A percentile compares a stretch with the other conserved stretches of the same genome.
These are phyloP conservation scores for Eueremaeus valkanovi DNA, from an alignment of 2,888 invertebrate genomes.

Conservation along the genomic window DNA sequence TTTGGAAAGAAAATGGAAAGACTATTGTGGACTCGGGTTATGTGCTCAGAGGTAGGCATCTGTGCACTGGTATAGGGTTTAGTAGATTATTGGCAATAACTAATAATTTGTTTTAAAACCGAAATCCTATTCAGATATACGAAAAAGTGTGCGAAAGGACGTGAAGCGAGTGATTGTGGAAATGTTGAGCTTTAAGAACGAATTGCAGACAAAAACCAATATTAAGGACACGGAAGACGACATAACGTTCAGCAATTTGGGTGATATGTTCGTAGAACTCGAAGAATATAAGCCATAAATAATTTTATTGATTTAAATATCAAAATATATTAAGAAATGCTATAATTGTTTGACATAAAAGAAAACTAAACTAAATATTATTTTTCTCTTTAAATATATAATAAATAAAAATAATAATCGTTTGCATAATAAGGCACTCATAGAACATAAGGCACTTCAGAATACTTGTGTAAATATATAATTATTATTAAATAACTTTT, in stretches of 20 bases:
- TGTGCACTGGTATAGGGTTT: neutral
- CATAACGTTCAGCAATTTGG: conserved; percentile 28
- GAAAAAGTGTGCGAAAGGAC: conserved; percentile 11
- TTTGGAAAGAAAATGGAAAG: conserved; percentile 56
- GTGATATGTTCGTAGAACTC: conserved; percentile 31
- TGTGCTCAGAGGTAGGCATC: conserved; percentile 55
- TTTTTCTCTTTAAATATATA: neutral
- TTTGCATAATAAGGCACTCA: neutral
- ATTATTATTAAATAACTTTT: neutral
- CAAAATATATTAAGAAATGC: conserved; percentile 7
- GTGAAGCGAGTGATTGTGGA: conserved; percentile 25
- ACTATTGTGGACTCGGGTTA: conserved; percentile 57
- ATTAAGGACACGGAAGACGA: conserved; percentile 8
- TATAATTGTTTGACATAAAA: conserved; percentile 12
- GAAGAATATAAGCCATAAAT: conserved; percentile 25
- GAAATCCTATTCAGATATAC: conserved; percentile 9
- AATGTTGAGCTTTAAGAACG: conserved; percentile 2
- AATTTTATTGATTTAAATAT: neutral
- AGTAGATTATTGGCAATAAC: neutral
- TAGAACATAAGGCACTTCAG: neutral
- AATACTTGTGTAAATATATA: neutral
- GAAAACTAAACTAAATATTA: too few relatives aligned
- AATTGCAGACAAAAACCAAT: neutral
- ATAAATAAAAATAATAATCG: neutral
- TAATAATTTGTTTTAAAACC: too few relatives aligned